These are phyloP conservation scores for Macrosiphum euphorbiae DNA, from an alignment of 2,888 invertebrate genomes.

Conservation along the genomic window DNA sequence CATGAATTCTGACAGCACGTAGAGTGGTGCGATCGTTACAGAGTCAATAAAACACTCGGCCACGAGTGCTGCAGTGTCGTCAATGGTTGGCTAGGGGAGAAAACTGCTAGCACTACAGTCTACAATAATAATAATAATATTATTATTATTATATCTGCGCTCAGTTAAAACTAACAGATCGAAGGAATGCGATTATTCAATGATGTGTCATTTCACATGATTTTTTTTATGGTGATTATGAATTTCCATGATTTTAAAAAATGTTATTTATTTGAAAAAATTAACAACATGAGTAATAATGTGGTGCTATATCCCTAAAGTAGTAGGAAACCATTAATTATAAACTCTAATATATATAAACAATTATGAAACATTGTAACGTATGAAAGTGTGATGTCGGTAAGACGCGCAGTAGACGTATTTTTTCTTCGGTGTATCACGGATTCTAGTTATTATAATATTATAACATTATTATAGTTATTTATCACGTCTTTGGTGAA, in stretches of 20 bases:
- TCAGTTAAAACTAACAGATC: not conserved
- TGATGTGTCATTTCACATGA: not conserved
- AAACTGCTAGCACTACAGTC: not conserved
- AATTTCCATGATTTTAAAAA: not conserved
- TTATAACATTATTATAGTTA: not conserved
- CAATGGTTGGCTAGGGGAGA: not conserved
- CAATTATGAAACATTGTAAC: not conserved
- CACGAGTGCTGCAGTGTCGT: not conserved
- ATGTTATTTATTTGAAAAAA: not conserved
- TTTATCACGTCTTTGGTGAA: not conserved
- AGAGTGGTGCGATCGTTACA: slow-evolving; percentile 4
- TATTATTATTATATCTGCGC: not conserved
- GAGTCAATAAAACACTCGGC: not conserved
- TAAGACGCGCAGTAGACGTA: not conserved
- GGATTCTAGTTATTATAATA: not conserved
- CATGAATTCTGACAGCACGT: not conserved
- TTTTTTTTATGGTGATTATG: not conserved
- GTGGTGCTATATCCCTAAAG: not conserved
- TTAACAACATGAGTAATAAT: not conserved
- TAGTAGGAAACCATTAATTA: not conserved
- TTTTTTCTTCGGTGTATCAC: not conserved
- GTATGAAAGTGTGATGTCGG: not conserved
- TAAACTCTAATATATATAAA: too few species aligned
- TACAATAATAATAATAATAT: not conserved
- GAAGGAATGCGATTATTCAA: not conserved